Percentiles rank a stretch among this genome's conserved stretches.
Conservation (phyloP, 2,113 vertebrate species). For the Thinocorus orbignyianus region DNA sequence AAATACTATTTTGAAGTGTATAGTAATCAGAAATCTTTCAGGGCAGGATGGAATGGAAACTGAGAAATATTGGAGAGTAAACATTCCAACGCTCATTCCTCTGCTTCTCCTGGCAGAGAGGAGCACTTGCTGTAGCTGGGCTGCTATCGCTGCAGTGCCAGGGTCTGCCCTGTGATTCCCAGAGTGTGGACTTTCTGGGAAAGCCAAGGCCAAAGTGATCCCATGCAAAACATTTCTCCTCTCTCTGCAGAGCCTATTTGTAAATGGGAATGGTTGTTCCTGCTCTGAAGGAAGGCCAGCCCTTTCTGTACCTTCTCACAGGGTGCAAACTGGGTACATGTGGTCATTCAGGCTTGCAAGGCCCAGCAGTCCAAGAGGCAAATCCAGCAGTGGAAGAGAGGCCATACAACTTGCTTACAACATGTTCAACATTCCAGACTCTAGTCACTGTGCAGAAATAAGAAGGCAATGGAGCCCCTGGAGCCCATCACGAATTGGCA, state of each 20-base stretch:
- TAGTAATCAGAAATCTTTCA: slow-evolving; percentile 73
- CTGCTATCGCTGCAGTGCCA: background rate
- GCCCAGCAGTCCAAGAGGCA: background rate
- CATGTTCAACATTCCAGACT: background rate
- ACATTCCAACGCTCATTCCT: slow-evolving; percentile 57
- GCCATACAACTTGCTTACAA: background rate
- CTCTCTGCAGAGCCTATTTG: background rate
- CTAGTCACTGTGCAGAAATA: background rate
- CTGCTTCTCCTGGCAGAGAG: slow-evolving; percentile 46
- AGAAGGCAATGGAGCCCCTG: background rate
- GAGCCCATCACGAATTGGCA: background rate
- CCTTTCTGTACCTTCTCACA: background rate
- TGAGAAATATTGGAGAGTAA: slow-evolving; percentile 64
- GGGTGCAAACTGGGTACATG: background rate
- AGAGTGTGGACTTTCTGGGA: background rate
- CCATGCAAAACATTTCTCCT: background rate
- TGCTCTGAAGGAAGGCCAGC: background rate
- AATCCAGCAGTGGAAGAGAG: background rate
- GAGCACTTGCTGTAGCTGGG: background rate
- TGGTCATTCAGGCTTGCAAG: background rate
- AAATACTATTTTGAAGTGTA: slow-evolving; percentile 72
- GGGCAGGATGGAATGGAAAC: slow-evolving; percentile 66
- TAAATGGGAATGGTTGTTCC: background rate
- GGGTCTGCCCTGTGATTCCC: background rate
- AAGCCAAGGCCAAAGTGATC: background rate